Base-by-base conservation (phyloP, 2,888 invertebrate species). In the Pristionchus fissidentatus region DNA sequence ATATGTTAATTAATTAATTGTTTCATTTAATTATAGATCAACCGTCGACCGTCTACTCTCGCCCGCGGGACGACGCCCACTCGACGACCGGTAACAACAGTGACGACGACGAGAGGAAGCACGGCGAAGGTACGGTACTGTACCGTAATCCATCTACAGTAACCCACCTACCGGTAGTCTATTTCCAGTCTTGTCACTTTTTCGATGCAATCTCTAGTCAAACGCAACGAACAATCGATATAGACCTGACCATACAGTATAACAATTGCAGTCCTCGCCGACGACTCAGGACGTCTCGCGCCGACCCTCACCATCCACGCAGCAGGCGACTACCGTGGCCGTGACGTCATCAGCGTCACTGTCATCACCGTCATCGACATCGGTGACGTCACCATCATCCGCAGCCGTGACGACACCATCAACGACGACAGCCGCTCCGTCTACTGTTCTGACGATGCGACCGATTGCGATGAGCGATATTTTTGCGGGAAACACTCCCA, bases 381-480 rank as follows among this genome's bases (percentile, higher is more conserved):
- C 15, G 1, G n/a, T 26, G n/a, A 70, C 41, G 8, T 19, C 22
- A 32, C 70, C 26, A 7, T 13, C n/a, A 0, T 7, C 26, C 13
- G 22, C 70, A 35, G 43, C 26, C 3, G 32, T 32, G 15, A 32
- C 60, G 32, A 70, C 70, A 41, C 41, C 70, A 26, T 43, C n/a
- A 35, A 3, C 60, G 41, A 41, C 70, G 41, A 41, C 41, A 22
- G n/a, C n/a, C n/a, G n/a, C n/a, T n/a, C n/a, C n/a, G n/a, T 38
- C 29, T 4, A 38, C 32, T 3, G 22, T 7, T 10, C 41, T 26
- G n/a, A 70, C 41, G 8, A 4, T 22, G 22, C 70, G 41, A 7
- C 26, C n/a, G 15, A n/a, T 43, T 10, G 60, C 32, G 29, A 60
- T 70, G 70, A 70, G 41, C 41, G 70, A 70, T 26, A 70, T 70